Percentiles rank a stretch among this genome's conserved stretches.
These are phyloP conservation scores for Phrynocephalus vlangalii DNA, from an alignment of 2,797 vertebrate species.

Conservation along the genomic window DNA sequence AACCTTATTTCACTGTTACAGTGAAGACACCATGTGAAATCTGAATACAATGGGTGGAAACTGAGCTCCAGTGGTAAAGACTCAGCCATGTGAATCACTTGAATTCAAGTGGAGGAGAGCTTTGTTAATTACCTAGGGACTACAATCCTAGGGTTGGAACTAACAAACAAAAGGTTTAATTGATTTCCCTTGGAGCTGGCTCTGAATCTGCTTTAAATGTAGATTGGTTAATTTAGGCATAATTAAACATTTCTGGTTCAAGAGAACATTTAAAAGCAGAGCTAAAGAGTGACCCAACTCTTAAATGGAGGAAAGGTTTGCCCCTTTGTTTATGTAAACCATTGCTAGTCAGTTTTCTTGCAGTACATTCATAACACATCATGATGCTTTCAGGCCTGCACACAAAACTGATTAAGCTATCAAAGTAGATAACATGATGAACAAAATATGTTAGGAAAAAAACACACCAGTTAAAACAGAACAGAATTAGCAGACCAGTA, in stretches of 20 bases:
- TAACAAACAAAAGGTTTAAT: constrained; percentile 9
- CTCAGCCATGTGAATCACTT: constrained; percentile 25
- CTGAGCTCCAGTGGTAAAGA: constrained; percentile 5
- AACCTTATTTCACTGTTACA: constrained; percentile 20
- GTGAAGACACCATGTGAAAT: constrained; percentile 29
- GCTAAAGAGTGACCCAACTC: neutral
- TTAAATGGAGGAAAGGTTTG: too few relatives aligned
- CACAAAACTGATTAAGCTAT: neutral
- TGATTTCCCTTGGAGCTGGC: neutral
- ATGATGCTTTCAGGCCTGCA: too few relatives aligned
- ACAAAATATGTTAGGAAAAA: too few relatives aligned
- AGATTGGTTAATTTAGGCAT: constrained; percentile 18
- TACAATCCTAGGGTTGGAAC: constrained; percentile 14
- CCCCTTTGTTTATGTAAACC: too few relatives aligned
- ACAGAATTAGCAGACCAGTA: too few relatives aligned
- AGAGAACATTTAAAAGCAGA: neutral
- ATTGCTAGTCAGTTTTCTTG: neutral
- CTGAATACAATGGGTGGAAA: constrained; percentile 29
- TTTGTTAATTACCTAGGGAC: constrained; percentile 31
- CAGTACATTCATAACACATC: neutral
- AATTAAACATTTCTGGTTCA: neutral
- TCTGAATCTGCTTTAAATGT: constrained; percentile 20
- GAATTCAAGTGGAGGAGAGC: constrained; percentile 28
- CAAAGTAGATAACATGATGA: neutral
- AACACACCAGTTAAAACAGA: neutral